Percentiles rank a stretch among this genome's conserved stretches.
phyloP scores from a whole-genome alignment of 2,797 vertebrate genomes.

The Tadarida brasiliensis region DNA sequence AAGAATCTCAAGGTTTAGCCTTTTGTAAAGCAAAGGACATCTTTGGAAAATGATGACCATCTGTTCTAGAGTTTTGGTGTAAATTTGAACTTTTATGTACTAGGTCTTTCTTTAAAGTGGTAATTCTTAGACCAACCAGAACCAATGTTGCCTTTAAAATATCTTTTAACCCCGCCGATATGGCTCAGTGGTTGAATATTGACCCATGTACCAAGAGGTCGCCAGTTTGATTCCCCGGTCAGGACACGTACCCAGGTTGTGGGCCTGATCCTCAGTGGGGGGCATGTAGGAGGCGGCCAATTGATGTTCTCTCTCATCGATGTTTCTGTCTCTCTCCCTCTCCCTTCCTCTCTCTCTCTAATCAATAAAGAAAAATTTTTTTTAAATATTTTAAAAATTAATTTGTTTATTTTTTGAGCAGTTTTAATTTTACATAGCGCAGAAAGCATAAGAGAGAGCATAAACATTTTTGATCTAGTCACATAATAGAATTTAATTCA shows the following conservation, averaged over 20 bases:
- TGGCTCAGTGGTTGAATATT: too few relatives aligned
- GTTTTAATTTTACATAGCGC: not conserved
- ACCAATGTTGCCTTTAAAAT: not conserved
- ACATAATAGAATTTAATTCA: not conserved
- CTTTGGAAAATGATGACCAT: not conserved
- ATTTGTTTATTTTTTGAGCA: not conserved
- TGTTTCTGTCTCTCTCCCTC: too few relatives aligned
- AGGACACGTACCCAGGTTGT: too few relatives aligned
- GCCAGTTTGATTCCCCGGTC: too few relatives aligned
- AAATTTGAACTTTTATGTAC: slow-evolving; percentile 23
- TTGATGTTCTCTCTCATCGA: too few relatives aligned
- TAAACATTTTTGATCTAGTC: not conserved
- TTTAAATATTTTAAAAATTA: not conserved
- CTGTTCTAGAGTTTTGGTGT: not conserved
- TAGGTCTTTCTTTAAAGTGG: slow-evolving; percentile 14
- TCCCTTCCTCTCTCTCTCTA: too few relatives aligned
- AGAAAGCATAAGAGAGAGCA: not conserved
- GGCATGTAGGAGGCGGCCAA: too few relatives aligned
- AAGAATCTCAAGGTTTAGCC: not conserved
- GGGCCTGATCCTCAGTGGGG: too few relatives aligned
- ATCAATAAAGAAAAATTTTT: too few relatives aligned
- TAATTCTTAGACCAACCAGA: not conserved
- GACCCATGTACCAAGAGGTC: too few relatives aligned
- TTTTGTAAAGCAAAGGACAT: not conserved
- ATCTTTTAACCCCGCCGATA: not conserved